Evolutionary conservation across 2,113 vertebrate genomes (phyloP), one percentile per base, ranked within the genome.

Genomic region (Leptobrachium leishanense): DNA sequence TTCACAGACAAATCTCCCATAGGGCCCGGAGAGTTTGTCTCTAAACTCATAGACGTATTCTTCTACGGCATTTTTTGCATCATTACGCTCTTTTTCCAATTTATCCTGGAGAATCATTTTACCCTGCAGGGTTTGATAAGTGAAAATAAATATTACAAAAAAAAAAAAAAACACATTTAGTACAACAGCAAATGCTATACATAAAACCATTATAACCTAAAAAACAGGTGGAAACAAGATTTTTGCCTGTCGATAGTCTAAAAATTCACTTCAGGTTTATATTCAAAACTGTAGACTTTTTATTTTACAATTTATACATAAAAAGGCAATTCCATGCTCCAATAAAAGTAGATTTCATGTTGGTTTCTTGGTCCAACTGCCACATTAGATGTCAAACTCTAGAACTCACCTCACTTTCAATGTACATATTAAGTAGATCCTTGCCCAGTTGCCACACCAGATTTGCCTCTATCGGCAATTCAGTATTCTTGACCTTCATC

Each of bases 51-150:
- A 95, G 0, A 95, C 91, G 46, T 92, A 93, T 20, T 95, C 94
- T 64, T 95, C 92, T 44, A 95, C 93, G 2, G 92, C 90, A 6
- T 95, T 94, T 83, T 94, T 95, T 6, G 93, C 94, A 77, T 93
- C 91, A 39, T 92, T 94, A 68, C 92, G 87, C 77, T 94, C 92
- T 82, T 94, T 94, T 82, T 95, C 94, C 82, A 91, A 77, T 39
- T 91, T 91, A 82, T 94, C 92, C 82, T 95, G 94, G 87, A 92
- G 90, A 65, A 93, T 93, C 92, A 94, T 95, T 83, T 93, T 91
- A 6, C 89, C 90, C 92, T 94, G 85, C 74, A 41, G 54, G 63
- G 74, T 53, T 13, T 8, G 6, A 9, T 39, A 75, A 15, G 31
- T 5, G 62, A 40, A 50, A 50, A 50, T 31, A 31, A 31, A 31